Percentiles rank a stretch among this genome's conserved stretches.
Conservation (phyloP, 1,140 invertebrate genomes). For the Nixonia krombeini region DNA sequence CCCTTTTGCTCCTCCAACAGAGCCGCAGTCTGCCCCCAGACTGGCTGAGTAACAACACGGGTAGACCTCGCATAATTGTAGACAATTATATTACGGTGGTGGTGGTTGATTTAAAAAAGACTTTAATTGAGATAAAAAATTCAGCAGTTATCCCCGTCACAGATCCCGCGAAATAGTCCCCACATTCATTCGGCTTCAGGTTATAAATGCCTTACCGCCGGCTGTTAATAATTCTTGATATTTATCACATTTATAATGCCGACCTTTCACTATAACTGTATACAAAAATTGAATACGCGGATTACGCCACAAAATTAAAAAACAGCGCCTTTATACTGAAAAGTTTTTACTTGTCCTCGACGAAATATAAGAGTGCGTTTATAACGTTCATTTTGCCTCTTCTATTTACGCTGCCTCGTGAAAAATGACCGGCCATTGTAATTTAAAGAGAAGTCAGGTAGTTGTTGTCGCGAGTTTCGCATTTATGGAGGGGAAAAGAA, state of each 20-base stretch:
- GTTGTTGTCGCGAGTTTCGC: not conserved
- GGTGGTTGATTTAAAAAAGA: no score
- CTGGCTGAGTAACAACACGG: no score
- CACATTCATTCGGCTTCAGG: no score
- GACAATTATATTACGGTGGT: no score
- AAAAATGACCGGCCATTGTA: conserved; percentile 4
- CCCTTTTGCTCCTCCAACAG: no score
- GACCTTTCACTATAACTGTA: not conserved
- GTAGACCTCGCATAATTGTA: no score
- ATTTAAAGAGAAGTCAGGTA: conserved; percentile 5
- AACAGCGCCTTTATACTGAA: not conserved
- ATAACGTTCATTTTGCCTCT: conserved; percentile 6
- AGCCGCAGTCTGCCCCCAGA: no score
- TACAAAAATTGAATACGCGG: conserved; percentile 8
- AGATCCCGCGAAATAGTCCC: no score
- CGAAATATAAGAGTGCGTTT: conserved; percentile 6
- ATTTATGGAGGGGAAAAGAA: not conserved
- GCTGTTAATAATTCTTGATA: not conserved
- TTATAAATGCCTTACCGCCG: no score
- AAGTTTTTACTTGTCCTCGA: not conserved
- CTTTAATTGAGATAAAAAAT: no score
- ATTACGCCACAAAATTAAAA: conserved; percentile 8
- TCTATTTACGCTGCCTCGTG: not conserved
- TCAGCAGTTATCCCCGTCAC: no score
- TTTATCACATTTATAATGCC: not conserved